Base-by-base conservation (phyloP, 2,113 vertebrate genomes). In the Lagopus muta region DNA sequence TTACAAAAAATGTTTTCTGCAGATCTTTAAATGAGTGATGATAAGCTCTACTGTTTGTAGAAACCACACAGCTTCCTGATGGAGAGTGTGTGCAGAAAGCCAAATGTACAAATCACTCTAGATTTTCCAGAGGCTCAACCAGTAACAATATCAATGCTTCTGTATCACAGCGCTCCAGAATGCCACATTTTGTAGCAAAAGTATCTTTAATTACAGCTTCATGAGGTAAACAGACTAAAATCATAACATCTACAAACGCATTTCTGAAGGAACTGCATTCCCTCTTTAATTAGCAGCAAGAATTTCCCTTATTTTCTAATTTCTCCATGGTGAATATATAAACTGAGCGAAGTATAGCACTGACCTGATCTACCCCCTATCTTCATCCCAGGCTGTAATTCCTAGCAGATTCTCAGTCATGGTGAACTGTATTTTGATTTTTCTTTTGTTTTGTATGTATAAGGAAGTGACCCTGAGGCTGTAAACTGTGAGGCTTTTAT, bases 331-430 rank as follows among this genome's bases (percentile, higher is more conserved):
- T 40, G 50, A 79, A 64, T 62, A 50, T 1, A 52, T 30, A 22
- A 80, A 80, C 76, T 83, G 42, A 81, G 62, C 38, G 58, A 82
- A 90, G 17, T 24, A 43, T 1, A 67, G 42, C 55, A 88, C 75
- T 90, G 82, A 96, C 65, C 57, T 92, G 58, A 45, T 89, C 65
- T 77, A 88, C 13, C 47, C 50, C 34, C 14, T 5, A 1, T 54
- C 65, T 88, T 95, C 75, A 91, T 45, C 27, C 42, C 61, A 72
- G 69, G 57, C 65, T 81, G 36, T 57, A 78, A 19, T 20, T 40
- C 5, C 67, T 66, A 85, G 74, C 42, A 90, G 52, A 67, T 43
- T 83, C 24, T 82, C 27, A 69, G 66, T 50, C 28, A 81, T 11
- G 12, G 11, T 40, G 45, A 82, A 62, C 6, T 52, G 8, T 78